Evolutionary conservation across 2,888 invertebrate genomes (phyloP).

Genomic region (Criorhina ranunculi): DNA sequence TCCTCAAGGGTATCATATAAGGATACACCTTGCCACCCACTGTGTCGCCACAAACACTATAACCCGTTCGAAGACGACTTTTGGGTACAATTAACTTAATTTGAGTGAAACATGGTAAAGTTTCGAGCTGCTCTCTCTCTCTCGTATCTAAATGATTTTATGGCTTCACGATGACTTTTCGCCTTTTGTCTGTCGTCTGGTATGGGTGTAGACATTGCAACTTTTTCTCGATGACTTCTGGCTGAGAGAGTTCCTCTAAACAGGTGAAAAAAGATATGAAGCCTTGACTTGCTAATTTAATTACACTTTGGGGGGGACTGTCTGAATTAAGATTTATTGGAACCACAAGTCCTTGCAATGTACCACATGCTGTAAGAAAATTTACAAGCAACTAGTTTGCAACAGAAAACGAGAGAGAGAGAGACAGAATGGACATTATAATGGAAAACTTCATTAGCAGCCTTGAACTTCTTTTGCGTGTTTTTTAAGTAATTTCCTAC

Average conservation of each 20-base stretch:
- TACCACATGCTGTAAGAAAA: constrained; percentile 8
- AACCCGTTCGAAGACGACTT: constrained; percentile 56
- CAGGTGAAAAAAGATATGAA: constrained; percentile 50
- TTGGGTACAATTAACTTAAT: constrained; percentile 76
- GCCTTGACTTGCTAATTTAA: constrained; percentile 67
- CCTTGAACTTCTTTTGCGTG: constrained; percentile 39
- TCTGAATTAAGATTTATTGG: constrained; percentile 13
- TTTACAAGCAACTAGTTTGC: background rate
- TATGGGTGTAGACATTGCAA: constrained; percentile 1
- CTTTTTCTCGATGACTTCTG: background rate
- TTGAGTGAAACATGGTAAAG: constrained; percentile 73
- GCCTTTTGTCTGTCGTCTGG: constrained; percentile 42
- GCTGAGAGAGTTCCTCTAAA: background rate
- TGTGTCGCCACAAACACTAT: constrained; percentile 29
- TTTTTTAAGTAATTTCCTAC: constrained; percentile 17
- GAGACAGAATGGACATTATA: background rate
- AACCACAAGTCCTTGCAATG: background rate
- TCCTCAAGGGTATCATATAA: constrained; percentile 68
- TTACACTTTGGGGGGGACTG: constrained; percentile 32
- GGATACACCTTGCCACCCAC: constrained; percentile 15
- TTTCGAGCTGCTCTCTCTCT: constrained; percentile 49
- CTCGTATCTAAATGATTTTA: constrained; percentile 74
- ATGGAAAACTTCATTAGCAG: constrained; percentile 33
- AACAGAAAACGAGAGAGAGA: background rate
- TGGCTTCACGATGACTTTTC: constrained; percentile 66